Conservation (phyloP, 1,140 invertebrate species). For the Anoplolepis gracilipes region DNA sequence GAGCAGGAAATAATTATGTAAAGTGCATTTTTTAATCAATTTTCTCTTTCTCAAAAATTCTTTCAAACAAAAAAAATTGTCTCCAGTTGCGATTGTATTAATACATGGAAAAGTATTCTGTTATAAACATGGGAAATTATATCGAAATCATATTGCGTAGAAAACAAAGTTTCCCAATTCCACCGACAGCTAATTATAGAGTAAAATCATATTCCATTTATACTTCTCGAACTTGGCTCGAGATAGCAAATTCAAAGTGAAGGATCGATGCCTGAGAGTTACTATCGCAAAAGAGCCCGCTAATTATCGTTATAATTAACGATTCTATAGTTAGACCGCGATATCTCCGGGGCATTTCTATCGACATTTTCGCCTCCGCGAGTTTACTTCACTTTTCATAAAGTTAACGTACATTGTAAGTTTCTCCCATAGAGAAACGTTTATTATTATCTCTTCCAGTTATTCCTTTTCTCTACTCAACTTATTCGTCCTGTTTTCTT, state of each 20-base stretch:
- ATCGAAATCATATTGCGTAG: neutral
- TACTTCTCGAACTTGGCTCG: slow-evolving; percentile 54
- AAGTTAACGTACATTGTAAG: slow-evolving; percentile 52
- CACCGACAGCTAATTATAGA: slow-evolving; percentile 26
- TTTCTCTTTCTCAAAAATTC: neutral
- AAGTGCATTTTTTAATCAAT: neutral
- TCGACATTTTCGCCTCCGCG: slow-evolving; percentile 61
- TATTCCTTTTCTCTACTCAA: neutral
- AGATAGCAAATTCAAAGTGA: slow-evolving; percentile 45
- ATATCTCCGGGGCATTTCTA: slow-evolving; percentile 65
- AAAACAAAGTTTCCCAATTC: slow-evolving; percentile 46
- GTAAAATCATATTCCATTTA: slow-evolving; percentile 59
- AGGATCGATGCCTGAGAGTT: slow-evolving; percentile 44
- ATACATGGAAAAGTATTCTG: slow-evolving; percentile 40
- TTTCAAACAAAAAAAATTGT: neutral
- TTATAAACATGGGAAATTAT: neutral
- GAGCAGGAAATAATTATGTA: neutral
- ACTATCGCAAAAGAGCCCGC: slow-evolving; percentile 48
- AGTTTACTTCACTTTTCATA: slow-evolving; percentile 50
- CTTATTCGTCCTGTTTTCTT: neutral
- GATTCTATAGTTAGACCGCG: slow-evolving; percentile 57
- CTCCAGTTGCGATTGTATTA: neutral
- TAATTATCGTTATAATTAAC: slow-evolving; percentile 72
- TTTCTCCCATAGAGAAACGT: slow-evolving; percentile 28
- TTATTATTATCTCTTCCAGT: slow-evolving; percentile 22